Evolutionary conservation across 2,797 vertebrate species (phyloP).

Genomic region (Odontamblyopus lacepedii): DNA sequence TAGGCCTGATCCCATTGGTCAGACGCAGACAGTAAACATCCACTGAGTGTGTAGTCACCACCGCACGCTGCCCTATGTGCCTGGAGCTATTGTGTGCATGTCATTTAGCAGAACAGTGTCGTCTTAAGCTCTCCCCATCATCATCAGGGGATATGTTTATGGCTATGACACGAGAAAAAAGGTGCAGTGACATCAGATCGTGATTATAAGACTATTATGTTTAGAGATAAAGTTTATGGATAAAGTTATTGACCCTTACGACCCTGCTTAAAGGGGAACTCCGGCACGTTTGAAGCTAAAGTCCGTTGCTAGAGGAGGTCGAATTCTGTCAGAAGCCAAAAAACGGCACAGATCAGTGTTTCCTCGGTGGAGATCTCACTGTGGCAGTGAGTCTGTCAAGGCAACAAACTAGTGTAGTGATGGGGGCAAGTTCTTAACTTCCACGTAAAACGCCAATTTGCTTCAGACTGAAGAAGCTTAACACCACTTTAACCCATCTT

Average conservation of each 20-base stretch:
- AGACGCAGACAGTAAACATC: constrained; percentile 48
- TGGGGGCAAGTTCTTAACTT: no score
- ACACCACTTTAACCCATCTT: no score
- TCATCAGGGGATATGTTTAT: constrained; percentile 58
- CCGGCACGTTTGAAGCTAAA: no score
- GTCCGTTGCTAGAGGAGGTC: no score
- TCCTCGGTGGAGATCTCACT: no score
- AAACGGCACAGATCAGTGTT: no score
- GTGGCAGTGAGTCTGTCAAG: no score
- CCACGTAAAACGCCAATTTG: no score
- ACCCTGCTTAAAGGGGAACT: no score
- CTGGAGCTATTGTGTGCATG: constrained; percentile 61
- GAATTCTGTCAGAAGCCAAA: no score
- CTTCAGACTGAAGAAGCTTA: no score
- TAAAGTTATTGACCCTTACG: neutral
- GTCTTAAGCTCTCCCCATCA: constrained; percentile 73
- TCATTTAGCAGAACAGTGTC: constrained; percentile 75
- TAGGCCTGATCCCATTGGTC: constrained; percentile 57
- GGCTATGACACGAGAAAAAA: constrained; percentile 53
- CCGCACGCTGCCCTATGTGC: neutral
- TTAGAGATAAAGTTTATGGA: neutral
- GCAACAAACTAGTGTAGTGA: no score
- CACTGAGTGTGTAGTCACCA: constrained; percentile 43
- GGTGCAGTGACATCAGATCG: constrained; percentile 1
- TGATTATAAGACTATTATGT: neutral